Evolutionary conservation across 2,797 vertebrate species (phyloP), one percentile per base, ranked within the genome.

Genomic region (Siniperca scherzeri): DNA sequence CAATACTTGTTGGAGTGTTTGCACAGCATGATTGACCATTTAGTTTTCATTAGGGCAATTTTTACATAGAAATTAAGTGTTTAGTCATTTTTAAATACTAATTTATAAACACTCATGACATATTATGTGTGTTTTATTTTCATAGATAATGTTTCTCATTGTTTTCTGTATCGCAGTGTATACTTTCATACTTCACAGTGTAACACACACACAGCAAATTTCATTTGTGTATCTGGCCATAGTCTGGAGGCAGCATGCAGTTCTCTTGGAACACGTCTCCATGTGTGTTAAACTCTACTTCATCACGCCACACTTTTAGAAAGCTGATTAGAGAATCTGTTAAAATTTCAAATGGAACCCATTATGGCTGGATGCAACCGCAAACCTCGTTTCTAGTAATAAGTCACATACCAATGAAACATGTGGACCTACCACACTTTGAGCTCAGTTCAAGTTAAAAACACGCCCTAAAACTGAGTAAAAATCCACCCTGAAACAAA

Each of bases 281-380:
- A 46, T 56, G 66, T 68, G 69, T 60, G 65, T 77, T 81, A 52
- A 67, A 67, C 52, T 75, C 16, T 70, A 70, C 40, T 75, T 68
- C 61, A 77, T 86, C 78, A 70, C 57, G n/a, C 70, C 50, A 53
- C 46, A 56, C 62, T 62, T 83, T 78, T 56, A 78, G 13, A 79
- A 72, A 68, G 48, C 21, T 42, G 46, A 84, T 82, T 81, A 62
- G 59, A 61, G 78, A 87, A 88, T 84, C 82, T 64, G 74, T 64
- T 84, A 84, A 84, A 89, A 78, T 55, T 83, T 46, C 74, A 82
- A 90, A 88, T 88, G 82, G 85, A 84, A 87, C 25, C 77, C 40
- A 87, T 90, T 88, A 87, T 68, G 80, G 71, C 65, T 42, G 57
- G 62, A 87, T 16, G 17, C 38, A 76, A 81, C 86, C 80, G 1